Base-by-base conservation (phyloP, 2,888 invertebrate species). In the Neria commutata region DNA sequence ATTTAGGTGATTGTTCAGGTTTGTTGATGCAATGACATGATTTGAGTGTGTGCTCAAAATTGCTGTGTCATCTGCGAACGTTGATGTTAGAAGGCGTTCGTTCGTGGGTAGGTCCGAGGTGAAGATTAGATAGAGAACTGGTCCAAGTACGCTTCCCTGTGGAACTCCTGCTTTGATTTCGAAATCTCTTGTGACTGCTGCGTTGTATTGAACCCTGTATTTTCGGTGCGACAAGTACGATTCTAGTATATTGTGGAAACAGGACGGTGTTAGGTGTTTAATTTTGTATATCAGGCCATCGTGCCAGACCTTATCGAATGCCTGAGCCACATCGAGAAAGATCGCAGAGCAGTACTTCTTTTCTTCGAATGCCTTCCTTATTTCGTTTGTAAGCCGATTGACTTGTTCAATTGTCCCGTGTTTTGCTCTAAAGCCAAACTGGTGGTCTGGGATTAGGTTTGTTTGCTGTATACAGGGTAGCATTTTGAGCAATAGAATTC, bases 281-380 rank as follows among this genome's bases (percentile, higher is more conserved):
- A 42, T 19, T 54, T 54, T 54, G n/a, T 29, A 5, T 3, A 45
- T 5, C 5, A 54, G 21, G 11, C 54, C 54, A 5, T 54, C 45
- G 17, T 54, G 54, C 45, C 54, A 29, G 10, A 54, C 42, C 23
- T 54, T 54, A 8, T 54, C 29, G 33, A 54, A 54, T 3, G 54
- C 54, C n/a, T 45, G 54, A 11, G 54, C 16, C 2, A 54, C 45
- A 45, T 54, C 54, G 6, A 54, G 21, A 33, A 54, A 54, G 16
- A 54, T 14, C 3, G 26, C 42, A 11, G 45, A 54, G 26, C 42
- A 45, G 21, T 11, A 45, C 19, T 45, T 42, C 40, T 51, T 51
- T 10, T 34, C n/a, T 33, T 33, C 24, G 23, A 51, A 33, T 11
- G 24, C 16, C 11, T 40, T 45, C n/a, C 24, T 26, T 16, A 54